Conservation (phyloP, 92 coral and sea anemone species). For the Actinernus sp. region DNA sequence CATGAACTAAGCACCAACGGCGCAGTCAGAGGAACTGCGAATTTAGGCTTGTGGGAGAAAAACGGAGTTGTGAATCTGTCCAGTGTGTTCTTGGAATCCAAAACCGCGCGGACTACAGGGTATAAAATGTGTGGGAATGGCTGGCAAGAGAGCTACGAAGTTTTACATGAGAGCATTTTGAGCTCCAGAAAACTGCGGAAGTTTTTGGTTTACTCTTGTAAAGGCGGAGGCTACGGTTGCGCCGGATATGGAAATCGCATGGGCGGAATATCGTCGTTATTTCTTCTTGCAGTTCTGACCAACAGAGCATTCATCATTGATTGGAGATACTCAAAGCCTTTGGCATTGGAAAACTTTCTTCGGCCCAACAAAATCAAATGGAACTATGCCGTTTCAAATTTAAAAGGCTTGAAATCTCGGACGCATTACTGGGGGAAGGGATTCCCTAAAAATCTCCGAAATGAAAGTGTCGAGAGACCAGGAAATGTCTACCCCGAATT, state of each 20-base stretch:
- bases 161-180: slow-evolving; percentile 53
- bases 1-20: not conserved
- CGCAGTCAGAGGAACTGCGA: not conserved
- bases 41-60: not conserved
- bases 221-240: slow-evolving; percentile 54
- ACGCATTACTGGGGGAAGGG: slow-evolving; percentile 68
- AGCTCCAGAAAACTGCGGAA: slow-evolving; percentile 11
- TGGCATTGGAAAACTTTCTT: slow-evolving; percentile 41
- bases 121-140: slow-evolving; percentile 31
- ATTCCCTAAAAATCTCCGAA: slow-evolving; percentile 14
- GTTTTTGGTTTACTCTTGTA: slow-evolving; percentile 65
- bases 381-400: slow-evolving; percentile 39
- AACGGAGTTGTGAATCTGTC: not conserved
- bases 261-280: slow-evolving; percentile 46
- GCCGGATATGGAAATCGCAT: slow-evolving; percentile 80
- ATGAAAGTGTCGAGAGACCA: slow-evolving; percentile 8
- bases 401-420: slow-evolving; percentile 34
- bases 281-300: slow-evolving; percentile 64
- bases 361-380: slow-evolving; percentile 54
- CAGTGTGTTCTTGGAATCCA: slow-evolving; percentile 5
- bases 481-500: slow-evolving; percentile 20
- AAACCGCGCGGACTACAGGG: not conserved
- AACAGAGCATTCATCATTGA: slow-evolving; percentile 74
- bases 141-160: slow-evolving; percentile 54
- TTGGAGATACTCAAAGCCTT: slow-evolving; percentile 34